phyloP scores from a whole-genome alignment of 2,888 invertebrate genomes.

The Spatulosminthurus flaviceps region DNA sequence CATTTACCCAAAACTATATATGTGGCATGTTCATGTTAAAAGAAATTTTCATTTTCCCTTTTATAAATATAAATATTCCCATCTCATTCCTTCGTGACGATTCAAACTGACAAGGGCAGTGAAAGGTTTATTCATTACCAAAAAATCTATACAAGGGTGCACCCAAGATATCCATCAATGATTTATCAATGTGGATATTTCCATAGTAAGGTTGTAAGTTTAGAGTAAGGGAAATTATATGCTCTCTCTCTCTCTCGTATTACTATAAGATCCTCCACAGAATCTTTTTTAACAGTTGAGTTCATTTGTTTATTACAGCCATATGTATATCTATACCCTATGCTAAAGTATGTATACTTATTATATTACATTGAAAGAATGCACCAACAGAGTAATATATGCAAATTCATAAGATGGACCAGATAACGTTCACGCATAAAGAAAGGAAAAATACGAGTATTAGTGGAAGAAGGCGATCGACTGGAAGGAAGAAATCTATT shows the following conservation, averaged over 20 bases:
- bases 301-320: too few relatives aligned
- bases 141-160: not conserved
- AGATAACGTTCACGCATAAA: not conserved
- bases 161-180: not conserved
- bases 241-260: too few relatives aligned
- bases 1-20: too few relatives aligned
- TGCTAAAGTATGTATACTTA: too few relatives aligned
- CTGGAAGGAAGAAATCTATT: conserved; percentile 23
- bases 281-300: too few relatives aligned
- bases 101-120: not conserved
- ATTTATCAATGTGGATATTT: conserved; percentile 14
- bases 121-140: not conserved
- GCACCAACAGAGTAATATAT: not conserved
- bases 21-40: too few relatives aligned
- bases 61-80: too few relatives aligned
- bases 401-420: not conserved
- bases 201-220: conserved; percentile 3
- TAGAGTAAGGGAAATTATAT: not conserved
- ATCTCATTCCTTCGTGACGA: too few relatives aligned
- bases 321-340: too few relatives aligned
- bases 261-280: too few relatives aligned
- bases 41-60: too few relatives aligned
- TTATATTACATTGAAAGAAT: not conserved
- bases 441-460: conserved; percentile 1
- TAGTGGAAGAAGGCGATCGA: not conserved